Conservation (phyloP, 2,113 vertebrate genomes). For the Monopterus albus region DNA sequence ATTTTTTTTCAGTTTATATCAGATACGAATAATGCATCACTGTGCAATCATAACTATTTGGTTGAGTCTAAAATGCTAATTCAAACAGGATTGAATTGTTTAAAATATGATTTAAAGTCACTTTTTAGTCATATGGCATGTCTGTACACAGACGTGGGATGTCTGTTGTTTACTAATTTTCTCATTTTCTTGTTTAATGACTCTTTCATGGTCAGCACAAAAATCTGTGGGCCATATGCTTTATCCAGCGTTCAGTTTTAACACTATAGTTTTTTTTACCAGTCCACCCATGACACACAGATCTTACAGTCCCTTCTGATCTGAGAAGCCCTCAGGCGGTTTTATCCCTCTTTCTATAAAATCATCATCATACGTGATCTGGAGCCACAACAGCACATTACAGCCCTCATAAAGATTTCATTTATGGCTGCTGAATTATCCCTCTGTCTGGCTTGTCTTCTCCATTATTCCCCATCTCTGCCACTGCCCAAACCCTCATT, state of each 20-base stretch:
- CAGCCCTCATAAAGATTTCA: constrained; percentile 67
- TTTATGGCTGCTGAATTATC: constrained; percentile 67
- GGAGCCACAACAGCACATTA: constrained; percentile 18
- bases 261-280: constrained; percentile 11
- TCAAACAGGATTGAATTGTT: constrained; percentile 18
- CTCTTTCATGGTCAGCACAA: constrained; percentile 4
- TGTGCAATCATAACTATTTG: not conserved
- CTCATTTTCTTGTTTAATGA: constrained; percentile 26
- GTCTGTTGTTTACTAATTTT: constrained; percentile 14
- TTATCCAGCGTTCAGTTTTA: not conserved
- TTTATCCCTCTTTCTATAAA: constrained; percentile 38
- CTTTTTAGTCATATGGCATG: not conserved
- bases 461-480: constrained; percentile 28
- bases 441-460: constrained; percentile 61
- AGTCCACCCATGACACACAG: constrained; percentile 5
- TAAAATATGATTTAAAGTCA: not conserved
- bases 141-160: not conserved
- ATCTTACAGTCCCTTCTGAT: constrained; percentile 25
- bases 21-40: constrained; percentile 36
- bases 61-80: not conserved
- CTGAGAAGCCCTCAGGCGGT: constrained; percentile 32
- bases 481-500: constrained; percentile 28
- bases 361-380: constrained; percentile 40
- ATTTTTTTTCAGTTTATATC: constrained; percentile 25
- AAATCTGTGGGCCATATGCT: constrained; percentile 54